Evolutionary conservation across 1,140 invertebrate genomes (phyloP), one percentile per base, ranked within the genome.

Genomic region (Drosophila pseudoananassae): DNA sequence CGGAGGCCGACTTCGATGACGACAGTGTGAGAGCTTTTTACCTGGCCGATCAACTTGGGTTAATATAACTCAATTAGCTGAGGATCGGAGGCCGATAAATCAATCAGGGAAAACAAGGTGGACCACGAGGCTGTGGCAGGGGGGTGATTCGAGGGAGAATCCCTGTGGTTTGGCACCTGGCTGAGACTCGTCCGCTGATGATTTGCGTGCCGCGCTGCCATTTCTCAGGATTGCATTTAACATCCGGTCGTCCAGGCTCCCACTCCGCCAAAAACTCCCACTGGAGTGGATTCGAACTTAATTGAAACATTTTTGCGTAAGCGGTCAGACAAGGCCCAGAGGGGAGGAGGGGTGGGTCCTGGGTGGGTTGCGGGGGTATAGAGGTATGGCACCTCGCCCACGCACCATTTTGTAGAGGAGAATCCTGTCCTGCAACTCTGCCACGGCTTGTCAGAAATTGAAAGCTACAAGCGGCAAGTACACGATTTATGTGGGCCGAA

Each of bases 281-380:
- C 40, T 59, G 29, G 36, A 10, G 20, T 20, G 20, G 10, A 52
- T 38, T 36, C 17, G 31, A 53, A 40, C 81, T 85, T 87, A 87
- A 87, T 87, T 87, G 82, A 87, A 87, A 87, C 83, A 88, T 87
- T 87, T 71, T 88, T 87, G 80, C 80, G 80, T 87, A 88, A 81
- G 82, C 82, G 82, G 54, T 82, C 78, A 87, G 78, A 75, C 74
- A 58, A 45, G 64, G 8, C 0, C 3, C 29, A 49, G 55, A 40
- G 36, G 23, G 15, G 23, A 4, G 46, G 9, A 46, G 40, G 25
- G 49, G 31, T 8, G 5, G 15, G 6, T 23, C 1, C 0, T 10
- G 10, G 29, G 5, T 17, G n/a, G 1, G 33, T 27, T 27, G 5
- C 25, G 1, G 8, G 50, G 33, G 45, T 36, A 17, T 36, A 43